Conservation (phyloP, 2,888 invertebrate species). For the Litoditis marina region DNA sequence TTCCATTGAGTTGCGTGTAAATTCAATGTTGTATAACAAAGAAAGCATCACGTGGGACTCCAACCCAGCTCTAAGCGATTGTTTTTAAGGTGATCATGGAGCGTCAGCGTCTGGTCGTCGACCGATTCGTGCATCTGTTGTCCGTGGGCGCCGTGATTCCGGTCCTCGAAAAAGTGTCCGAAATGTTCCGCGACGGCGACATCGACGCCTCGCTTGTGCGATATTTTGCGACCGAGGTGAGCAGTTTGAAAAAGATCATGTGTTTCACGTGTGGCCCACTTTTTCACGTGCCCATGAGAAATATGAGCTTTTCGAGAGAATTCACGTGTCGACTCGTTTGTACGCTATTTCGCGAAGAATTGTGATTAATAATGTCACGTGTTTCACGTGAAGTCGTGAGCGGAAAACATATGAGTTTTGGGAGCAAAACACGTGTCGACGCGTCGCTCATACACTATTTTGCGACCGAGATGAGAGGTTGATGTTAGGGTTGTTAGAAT, state of each 20-base stretch:
- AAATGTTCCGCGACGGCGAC: conserved; percentile 31
- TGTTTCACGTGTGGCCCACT: too few relatives aligned
- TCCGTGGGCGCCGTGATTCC: conserved; percentile 32
- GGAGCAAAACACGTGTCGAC: too few relatives aligned
- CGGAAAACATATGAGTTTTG: too few relatives aligned
- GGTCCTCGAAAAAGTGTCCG: conserved; percentile 26
- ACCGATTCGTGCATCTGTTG: conserved; percentile 42
- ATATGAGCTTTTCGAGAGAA: background rate
- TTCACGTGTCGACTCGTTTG: too few relatives aligned
- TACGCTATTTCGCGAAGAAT: too few relatives aligned
- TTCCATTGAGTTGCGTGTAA: too few relatives aligned
- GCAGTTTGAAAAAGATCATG: too few relatives aligned
- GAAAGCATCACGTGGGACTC: too few relatives aligned
- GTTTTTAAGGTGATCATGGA: conserved; percentile 27
- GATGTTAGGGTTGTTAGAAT: too few relatives aligned
- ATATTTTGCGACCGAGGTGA: conserved; percentile 20
- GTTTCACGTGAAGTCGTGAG: too few relatives aligned
- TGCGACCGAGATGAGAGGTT: conserved; percentile 15
- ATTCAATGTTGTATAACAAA: too few relatives aligned
- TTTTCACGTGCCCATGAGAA: background rate
- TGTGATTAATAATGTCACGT: too few relatives aligned
- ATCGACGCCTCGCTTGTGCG: conserved; percentile 42
- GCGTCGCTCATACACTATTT: conserved; percentile 35
- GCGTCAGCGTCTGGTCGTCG: conserved; percentile 37
- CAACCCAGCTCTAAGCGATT: background rate